Evolutionary conservation across 2,888 invertebrate species (phyloP).

Genomic region (Troilus luridus): DNA sequence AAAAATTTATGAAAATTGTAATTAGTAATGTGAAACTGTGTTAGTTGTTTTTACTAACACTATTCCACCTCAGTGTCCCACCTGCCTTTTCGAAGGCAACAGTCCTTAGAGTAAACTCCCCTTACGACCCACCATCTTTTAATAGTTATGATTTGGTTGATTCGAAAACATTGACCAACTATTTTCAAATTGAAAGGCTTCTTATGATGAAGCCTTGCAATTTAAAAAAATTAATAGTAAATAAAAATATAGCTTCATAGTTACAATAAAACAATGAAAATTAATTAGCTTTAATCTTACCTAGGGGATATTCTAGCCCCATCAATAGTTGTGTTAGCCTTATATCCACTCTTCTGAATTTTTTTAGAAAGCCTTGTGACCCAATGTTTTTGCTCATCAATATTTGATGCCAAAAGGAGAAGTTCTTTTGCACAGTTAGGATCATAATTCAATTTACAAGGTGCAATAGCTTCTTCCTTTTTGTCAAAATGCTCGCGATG

Average conservation of each 20-base stretch:
- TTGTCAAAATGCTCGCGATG: conserved; percentile 96
- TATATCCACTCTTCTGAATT: conserved; percentile 93
- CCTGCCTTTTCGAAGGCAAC: no score
- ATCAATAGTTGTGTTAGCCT: conserved; percentile 82
- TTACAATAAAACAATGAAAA: background rate
- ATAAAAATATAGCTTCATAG: background rate
- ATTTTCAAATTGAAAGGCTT: no score
- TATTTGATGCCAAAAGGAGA: conserved; percentile 86
- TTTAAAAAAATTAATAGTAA: background rate
- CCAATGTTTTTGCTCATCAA: conserved; percentile 94
- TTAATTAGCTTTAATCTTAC: conserved; percentile 69
- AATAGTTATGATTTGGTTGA: no score
- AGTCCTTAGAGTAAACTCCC: no score
- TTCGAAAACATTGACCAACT: no score
- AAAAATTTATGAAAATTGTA: no score
- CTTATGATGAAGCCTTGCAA: background rate
- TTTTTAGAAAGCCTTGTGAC: conserved; percentile 91
- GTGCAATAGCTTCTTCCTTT: conserved; percentile 86
- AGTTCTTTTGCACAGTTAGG: conserved; percentile 94
- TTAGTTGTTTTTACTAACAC: no score
- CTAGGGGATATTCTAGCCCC: conserved; percentile 83
- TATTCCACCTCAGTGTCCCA: no score
- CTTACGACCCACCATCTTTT: no score
- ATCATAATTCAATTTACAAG: conserved; percentile 97
- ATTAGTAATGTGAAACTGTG: no score